Percentiles rank a stretch among this genome's conserved stretches.
Evolutionary conservation across 2,113 vertebrate genomes (phyloP).

Genomic region (Psophia crepitans): DNA sequence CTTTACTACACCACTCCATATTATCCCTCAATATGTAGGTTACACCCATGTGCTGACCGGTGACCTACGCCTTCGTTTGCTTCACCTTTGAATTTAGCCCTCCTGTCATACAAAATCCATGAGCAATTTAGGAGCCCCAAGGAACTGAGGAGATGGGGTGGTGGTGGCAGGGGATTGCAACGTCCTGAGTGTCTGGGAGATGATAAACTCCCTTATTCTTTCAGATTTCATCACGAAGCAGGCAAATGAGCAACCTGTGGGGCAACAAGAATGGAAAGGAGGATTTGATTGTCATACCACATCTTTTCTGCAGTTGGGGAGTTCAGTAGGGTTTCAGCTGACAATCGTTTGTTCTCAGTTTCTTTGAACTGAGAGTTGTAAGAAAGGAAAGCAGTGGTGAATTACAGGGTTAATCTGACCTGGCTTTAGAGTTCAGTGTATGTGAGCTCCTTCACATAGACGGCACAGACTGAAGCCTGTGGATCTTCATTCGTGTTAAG

Average conservation of each 20-base stretch:
- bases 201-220: background rate
- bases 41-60: background rate
- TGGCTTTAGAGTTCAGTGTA: background rate
- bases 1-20: background rate
- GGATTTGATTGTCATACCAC: accelerated
- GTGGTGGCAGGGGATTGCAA: background rate
- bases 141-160: background rate
- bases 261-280: background rate
- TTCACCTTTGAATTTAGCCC: background rate
- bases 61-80: background rate
- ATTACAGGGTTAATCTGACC: background rate
- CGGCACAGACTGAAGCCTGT: background rate
- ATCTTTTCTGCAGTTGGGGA: background rate
- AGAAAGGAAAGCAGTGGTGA: background rate
- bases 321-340: background rate
- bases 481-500: background rate
- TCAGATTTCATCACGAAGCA: background rate
- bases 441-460: background rate
- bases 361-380: background rate
- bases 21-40: background rate
- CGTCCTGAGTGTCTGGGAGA: background rate
- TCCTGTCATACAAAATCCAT: background rate
- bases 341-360: background rate
- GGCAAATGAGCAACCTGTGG: background rate
- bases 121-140: background rate